These are phyloP conservation scores for Lamproptera curius DNA, from an alignment of 2,888 invertebrate species.

Conservation along the genomic window DNA sequence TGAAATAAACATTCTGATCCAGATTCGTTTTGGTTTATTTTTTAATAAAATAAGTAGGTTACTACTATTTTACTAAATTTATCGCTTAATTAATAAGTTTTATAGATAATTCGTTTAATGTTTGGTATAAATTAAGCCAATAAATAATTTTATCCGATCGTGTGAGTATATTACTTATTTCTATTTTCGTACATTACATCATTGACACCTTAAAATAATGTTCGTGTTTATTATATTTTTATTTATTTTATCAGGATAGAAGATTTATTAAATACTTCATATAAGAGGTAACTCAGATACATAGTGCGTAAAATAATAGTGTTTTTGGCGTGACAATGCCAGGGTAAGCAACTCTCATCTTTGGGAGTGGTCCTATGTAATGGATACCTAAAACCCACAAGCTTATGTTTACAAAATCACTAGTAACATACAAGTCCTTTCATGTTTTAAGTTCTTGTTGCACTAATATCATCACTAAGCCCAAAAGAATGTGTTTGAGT, in stretches of 20 bases:
- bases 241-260: conserved; percentile 20
- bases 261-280: conserved; percentile 2
- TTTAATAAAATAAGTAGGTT: no score
- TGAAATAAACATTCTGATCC: no score
- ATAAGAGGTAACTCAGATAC: conserved; percentile 31
- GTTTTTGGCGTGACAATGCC: conserved; percentile 60
- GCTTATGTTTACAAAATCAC: conserved; percentile 23
- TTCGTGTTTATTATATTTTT: conserved; percentile 8
- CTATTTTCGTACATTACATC: conserved; percentile 24
- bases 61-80: no score
- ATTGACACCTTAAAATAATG: conserved; percentile 7
- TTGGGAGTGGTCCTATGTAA: conserved; percentile 61
- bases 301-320: conserved; percentile 29
- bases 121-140: no score
- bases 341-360: conserved; percentile 64
- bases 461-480: conserved; percentile 6
- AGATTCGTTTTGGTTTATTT: no score
- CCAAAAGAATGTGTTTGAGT: neutral
- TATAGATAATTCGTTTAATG: no score
- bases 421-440: conserved; percentile 17
- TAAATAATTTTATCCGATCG: no score
- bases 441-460: conserved; percentile 1
- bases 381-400: conserved; percentile 41
- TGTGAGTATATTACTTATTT: conserved; percentile 14
- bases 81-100: no score